Conservation (phyloP, 2,797 vertebrate species). For the Darevskia mixta region DNA sequence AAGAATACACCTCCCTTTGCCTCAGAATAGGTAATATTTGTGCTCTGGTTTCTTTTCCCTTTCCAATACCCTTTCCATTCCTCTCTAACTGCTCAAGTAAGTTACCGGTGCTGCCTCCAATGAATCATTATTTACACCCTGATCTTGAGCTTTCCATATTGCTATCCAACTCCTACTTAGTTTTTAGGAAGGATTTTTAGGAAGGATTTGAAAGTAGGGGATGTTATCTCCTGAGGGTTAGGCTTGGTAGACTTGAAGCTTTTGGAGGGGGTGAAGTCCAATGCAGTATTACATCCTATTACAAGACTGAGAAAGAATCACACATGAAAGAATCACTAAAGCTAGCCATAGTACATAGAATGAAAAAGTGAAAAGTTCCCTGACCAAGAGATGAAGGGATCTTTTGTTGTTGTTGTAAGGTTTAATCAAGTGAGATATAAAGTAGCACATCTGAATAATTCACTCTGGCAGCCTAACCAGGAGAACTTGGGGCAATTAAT, state of each 20-base stretch:
- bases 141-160: too few relatives aligned
- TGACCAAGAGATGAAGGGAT: slow-evolving; percentile 50
- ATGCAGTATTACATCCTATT: slow-evolving; percentile 44
- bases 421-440: slow-evolving; percentile 50
- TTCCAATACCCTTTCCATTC: too few relatives aligned
- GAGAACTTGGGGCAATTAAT: slow-evolving; percentile 71
- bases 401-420: slow-evolving; percentile 21
- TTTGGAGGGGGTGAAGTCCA: slow-evolving; percentile 62
- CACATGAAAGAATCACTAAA: slow-evolving; percentile 60
- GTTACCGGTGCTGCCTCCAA: too few relatives aligned
- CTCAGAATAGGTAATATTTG: too few relatives aligned
- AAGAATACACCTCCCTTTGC: too few relatives aligned
- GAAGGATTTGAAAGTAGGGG: background rate
- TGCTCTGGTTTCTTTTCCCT: too few relatives aligned
- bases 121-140: too few relatives aligned
- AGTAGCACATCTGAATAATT: slow-evolving; percentile 71
- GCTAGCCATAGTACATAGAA: slow-evolving; percentile 50
- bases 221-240: background rate
- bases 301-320: slow-evolving; percentile 60
- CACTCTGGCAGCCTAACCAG: slow-evolving; percentile 63
- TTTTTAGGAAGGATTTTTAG: too few relatives aligned
- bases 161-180: too few relatives aligned
- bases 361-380: slow-evolving; percentile 64
- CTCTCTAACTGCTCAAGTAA: too few relatives aligned
- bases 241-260: background rate